phyloP scores from a whole-genome alignment of 2,113 vertebrate species.

The Cryptomyrus ogoouensis region DNA sequence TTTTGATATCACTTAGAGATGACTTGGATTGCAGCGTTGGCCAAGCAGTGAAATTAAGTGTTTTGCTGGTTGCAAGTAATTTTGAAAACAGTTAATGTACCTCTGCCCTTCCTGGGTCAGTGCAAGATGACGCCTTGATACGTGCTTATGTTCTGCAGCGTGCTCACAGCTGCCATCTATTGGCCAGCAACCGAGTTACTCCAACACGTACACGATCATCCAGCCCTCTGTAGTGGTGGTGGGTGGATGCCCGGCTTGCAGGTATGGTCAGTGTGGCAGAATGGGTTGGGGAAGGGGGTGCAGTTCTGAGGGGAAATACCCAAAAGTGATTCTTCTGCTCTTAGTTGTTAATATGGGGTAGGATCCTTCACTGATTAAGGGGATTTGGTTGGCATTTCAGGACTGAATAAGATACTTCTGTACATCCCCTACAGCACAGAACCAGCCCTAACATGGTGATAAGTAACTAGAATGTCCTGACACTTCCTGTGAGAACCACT shows the following conservation, averaged over 20 bases:
- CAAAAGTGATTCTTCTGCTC: neutral
- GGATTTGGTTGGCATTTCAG: neutral
- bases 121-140: neutral
- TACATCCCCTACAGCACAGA: neutral
- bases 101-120: neutral
- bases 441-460: neutral
- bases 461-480: neutral
- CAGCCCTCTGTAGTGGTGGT: constrained; percentile 95
- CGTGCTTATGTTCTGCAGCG: constrained; percentile 42
- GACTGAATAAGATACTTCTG: neutral
- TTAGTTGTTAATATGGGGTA: neutral
- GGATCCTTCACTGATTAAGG: neutral
- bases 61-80: neutral
- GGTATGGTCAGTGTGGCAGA: constrained; percentile 54
- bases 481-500: neutral
- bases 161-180: constrained; percentile 56
- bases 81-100: neutral
- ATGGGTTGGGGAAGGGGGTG: neutral
- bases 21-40: neutral
- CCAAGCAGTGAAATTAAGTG: neutral
- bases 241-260: constrained; percentile 94
- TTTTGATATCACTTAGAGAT: neutral
- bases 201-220: constrained; percentile 74
- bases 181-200: constrained; percentile 59
- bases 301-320: neutral